phyloP scores from a whole-genome alignment of 1,140 invertebrate genomes.

The Heliconius hewitsoni region DNA sequence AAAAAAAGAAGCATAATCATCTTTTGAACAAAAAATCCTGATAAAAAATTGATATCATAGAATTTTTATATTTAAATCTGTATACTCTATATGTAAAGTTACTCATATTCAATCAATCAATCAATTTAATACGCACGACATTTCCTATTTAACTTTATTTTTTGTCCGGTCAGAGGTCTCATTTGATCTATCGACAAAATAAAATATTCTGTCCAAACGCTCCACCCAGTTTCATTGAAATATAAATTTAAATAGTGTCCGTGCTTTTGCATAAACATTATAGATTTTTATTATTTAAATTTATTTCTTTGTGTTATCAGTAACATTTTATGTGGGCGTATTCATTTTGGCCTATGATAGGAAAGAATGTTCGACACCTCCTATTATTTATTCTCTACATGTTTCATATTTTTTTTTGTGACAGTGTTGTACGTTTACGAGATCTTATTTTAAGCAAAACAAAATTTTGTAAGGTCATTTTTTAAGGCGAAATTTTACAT shows the following conservation, averaged over 20 bases:
- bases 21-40: too few species aligned
- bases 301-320: conserved; percentile 25
- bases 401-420: neutral
- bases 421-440: neutral
- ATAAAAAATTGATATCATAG: too few species aligned
- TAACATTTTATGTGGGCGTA: conserved; percentile 34
- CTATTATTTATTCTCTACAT: conserved; percentile 1
- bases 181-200: conserved; percentile 6
- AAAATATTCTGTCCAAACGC: neutral
- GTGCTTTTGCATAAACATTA: conserved; percentile 9
- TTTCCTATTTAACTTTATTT: neutral
- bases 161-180: conserved; percentile 10
- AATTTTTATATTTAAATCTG: neutral
- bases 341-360: conserved; percentile 21
- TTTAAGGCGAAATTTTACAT: too few species aligned
- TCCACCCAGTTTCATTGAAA: conserved; percentile 15
- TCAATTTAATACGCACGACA: conserved; percentile 8
- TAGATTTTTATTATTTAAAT: conserved; percentile 15
- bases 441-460: neutral
- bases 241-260: conserved; percentile 1
- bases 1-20: too few species aligned
- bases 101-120: neutral
- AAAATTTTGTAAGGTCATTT: too few species aligned
- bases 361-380: neutral
- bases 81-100: neutral